Percentiles rank a stretch among this genome's conserved stretches.
Evolutionary conservation across 2,888 invertebrate genomes (phyloP).

Genomic region (Eumacrocentrus americanus): DNA sequence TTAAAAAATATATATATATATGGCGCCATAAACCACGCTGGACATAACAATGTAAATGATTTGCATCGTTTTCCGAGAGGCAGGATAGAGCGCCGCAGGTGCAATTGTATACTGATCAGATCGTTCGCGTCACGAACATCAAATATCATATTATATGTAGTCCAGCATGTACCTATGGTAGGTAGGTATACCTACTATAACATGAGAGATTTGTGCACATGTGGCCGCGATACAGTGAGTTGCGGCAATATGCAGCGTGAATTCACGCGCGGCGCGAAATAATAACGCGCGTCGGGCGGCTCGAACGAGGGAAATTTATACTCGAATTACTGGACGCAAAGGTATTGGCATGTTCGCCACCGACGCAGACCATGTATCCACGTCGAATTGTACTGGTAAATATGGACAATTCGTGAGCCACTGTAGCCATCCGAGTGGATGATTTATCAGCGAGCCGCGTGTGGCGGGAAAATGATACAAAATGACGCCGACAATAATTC

Average conservation of each 20-base stretch:
- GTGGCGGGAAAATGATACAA: slow-evolving; percentile 57
- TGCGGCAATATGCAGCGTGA: neutral
- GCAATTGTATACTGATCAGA: slow-evolving; percentile 13
- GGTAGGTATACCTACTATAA: neutral
- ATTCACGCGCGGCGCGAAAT: slow-evolving; percentile 39
- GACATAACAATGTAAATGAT: neutral
- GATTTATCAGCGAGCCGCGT: slow-evolving; percentile 55
- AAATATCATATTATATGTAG: slow-evolving; percentile 9
- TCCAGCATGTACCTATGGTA: neutral
- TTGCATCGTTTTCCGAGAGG: neutral
- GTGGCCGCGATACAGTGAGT: neutral
- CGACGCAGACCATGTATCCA: neutral
- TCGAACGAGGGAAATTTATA: slow-evolving; percentile 53
- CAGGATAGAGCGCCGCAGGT: slow-evolving; percentile 5
- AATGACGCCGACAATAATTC: slow-evolving; percentile 48
- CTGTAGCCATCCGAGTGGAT: slow-evolving; percentile 44
- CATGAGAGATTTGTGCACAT: slow-evolving; percentile 2
- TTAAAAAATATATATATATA: neutral
- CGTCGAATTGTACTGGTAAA: slow-evolving; percentile 33
- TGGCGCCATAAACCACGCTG: neutral
- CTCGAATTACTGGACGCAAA: slow-evolving; percentile 48
- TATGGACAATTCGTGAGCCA: slow-evolving; percentile 44
- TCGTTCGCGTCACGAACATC: slow-evolving; percentile 20
- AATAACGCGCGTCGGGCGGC: slow-evolving; percentile 43
- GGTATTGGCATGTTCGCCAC: slow-evolving; percentile 37